Evolutionary conservation across 2,113 vertebrate genomes (phyloP).

Genomic region (Nasalis larvatus): DNA sequence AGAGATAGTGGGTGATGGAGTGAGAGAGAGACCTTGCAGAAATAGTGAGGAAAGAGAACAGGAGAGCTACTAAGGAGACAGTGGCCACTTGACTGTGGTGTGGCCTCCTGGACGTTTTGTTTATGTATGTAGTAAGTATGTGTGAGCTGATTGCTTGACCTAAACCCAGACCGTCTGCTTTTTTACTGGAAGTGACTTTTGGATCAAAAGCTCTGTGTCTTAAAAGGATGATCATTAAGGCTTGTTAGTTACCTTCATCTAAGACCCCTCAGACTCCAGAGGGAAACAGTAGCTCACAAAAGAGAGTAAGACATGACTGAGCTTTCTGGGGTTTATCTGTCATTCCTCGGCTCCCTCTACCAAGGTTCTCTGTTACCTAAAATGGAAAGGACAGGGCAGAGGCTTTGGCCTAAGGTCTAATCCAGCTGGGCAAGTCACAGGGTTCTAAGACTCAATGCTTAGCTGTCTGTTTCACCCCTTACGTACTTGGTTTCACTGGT

Average conservation of each 20-base stretch:
- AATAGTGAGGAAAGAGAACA: background rate
- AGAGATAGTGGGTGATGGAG: background rate
- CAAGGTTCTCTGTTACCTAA: background rate
- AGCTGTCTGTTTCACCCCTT: background rate
- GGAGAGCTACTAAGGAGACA: rapidly evolving
- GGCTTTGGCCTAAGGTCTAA: background rate
- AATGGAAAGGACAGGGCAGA: background rate
- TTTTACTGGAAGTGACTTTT: background rate
- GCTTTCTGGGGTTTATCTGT: no score
- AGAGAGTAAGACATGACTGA: background rate
- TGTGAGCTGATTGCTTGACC: background rate
- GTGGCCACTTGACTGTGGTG: no score
- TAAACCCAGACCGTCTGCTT: background rate
- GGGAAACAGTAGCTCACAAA: background rate
- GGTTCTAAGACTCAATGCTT: background rate
- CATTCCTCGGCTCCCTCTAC: background rate
- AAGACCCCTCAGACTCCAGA: background rate
- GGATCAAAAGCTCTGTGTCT: background rate
- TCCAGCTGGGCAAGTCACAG: background rate
- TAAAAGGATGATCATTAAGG: background rate
- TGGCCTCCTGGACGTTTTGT: background rate
- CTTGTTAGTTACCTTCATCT: background rate
- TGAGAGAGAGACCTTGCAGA: background rate
- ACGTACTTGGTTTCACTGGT: background rate
- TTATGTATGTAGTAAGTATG: rapidly evolving